Conservation (phyloP, 2,113 vertebrate species). For the Alectura lathami region DNA sequence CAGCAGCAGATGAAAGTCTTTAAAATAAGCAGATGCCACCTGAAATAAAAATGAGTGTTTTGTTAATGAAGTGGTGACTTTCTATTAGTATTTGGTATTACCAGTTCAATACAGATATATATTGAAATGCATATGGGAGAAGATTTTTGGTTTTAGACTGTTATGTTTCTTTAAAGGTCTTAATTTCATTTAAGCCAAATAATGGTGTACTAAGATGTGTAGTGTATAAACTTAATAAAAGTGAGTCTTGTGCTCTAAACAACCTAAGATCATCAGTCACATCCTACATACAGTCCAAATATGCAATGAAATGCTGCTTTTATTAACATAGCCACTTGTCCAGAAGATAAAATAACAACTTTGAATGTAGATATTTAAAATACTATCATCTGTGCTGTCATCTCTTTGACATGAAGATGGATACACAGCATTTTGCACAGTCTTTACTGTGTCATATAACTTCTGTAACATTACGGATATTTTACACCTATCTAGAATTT, state of each 20-base stretch:
- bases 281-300: neutral
- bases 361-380: neutral
- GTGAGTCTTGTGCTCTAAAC: neutral
- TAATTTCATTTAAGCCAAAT: neutral
- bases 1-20: constrained; percentile 91
- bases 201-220: neutral
- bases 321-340: neutral
- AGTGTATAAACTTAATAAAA: neutral
- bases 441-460: neutral
- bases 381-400: neutral
- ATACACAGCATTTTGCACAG: neutral
- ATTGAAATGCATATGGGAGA: neutral
- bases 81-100: neutral
- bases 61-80: neutral
- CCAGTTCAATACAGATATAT: neutral
- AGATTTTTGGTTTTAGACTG: neutral
- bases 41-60: constrained; percentile 62
- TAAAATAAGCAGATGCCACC: constrained; percentile 91
- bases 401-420: neutral
- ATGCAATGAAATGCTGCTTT: neutral
- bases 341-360: neutral
- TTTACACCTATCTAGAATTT: neutral
- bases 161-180: neutral
- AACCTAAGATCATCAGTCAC: neutral
- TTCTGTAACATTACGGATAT: neutral